Base-by-base conservation (phyloP, 2,888 invertebrate genomes). In the Latrodectus hesperus region DNA sequence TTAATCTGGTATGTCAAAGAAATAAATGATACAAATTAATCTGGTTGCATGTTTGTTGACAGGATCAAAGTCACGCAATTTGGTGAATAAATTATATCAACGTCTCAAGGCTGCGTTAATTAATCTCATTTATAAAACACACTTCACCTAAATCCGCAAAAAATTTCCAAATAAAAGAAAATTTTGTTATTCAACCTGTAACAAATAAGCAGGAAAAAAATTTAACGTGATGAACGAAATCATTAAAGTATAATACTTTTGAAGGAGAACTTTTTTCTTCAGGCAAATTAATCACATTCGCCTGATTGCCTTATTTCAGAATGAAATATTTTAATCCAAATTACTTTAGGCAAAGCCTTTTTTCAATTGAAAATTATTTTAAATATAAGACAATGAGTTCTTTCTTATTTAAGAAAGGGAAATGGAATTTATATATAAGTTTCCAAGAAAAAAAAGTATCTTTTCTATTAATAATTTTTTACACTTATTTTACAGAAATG, bases 41-140 rank as follows among this genome's bases (percentile, higher is more conserved):
- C 64, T 49, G 26, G 52, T 78, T 55, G 78, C 78, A 78, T 78
- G 78, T 53, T 53, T 12, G 68, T 55, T 78, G 78, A 78, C 68
- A 78, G 78, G 10, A 26, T 55, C 38, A 55, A 12, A 22, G 78
- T 78, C 78, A 78, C 78, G 78, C 78, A 38, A 78, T 70, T 38
- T 75, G 60, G n/a, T 10, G 70, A 38, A 71, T 70, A 51, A 76
- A 53, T 53, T 78, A 38, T 70, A 70, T 78, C 71, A 78, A 70
- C 78, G 70, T 55, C 78, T 55, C 55, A 70, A 53, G 71, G 60
- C 38, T 38, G 60, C 78, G 49, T 70, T 78, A 78, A 22, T 78
- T 78, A 78, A 78, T 71, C 78, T 78, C 70, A 22, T 53, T 38
- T 38, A 38, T 38, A 38, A 38, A 38, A 38, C 38, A 38, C 38